These are phyloP conservation scores for Prunella himalayana DNA, from an alignment of 2,113 vertebrate species.

Conservation along the genomic window DNA sequence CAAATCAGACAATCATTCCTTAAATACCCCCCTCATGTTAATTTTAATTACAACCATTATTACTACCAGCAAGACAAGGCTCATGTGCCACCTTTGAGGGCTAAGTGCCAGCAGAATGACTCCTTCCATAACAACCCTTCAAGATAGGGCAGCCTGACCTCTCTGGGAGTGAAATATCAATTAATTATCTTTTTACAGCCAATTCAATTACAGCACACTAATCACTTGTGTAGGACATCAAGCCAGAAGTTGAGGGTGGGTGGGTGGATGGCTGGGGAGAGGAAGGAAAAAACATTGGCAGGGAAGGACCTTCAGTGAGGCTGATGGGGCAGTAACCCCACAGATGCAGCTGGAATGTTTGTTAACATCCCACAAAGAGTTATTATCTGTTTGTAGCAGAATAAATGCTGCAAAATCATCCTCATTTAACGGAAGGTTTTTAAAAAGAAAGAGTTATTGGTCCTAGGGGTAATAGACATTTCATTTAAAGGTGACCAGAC, in stretches of 20 bases:
- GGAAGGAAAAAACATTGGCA: not conserved
- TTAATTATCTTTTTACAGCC: slow-evolving; percentile 81
- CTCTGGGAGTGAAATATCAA: slow-evolving; percentile 69
- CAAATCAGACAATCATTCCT: not conserved
- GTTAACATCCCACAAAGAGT: slow-evolving; percentile 47
- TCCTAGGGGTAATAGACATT: not conserved
- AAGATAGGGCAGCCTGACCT: slow-evolving; percentile 76
- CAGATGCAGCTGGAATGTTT: not conserved
- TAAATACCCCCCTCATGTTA: slow-evolving; percentile 8
- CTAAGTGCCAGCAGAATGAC: slow-evolving; percentile 26
- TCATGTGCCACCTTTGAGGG: slow-evolving; percentile 50
- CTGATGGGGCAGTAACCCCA: not conserved
- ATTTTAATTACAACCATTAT: slow-evolving; percentile 64
- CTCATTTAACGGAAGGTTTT: slow-evolving; percentile 37
- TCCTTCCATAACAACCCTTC: slow-evolving; percentile 35
- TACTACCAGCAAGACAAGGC: slow-evolving; percentile 72
- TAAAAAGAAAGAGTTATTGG: not conserved
- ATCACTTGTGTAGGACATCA: slow-evolving; percentile 73
- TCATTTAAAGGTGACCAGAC: slow-evolving; percentile 72
- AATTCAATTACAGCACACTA: slow-evolving; percentile 73
- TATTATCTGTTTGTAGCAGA: slow-evolving; percentile 46
- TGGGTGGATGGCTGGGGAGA: not conserved
- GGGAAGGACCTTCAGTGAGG: not conserved
- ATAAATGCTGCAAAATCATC: not conserved
- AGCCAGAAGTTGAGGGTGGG: not conserved